phyloP scores from a whole-genome alignment of 2,113 vertebrate species.

The Rissa tridactyla region DNA sequence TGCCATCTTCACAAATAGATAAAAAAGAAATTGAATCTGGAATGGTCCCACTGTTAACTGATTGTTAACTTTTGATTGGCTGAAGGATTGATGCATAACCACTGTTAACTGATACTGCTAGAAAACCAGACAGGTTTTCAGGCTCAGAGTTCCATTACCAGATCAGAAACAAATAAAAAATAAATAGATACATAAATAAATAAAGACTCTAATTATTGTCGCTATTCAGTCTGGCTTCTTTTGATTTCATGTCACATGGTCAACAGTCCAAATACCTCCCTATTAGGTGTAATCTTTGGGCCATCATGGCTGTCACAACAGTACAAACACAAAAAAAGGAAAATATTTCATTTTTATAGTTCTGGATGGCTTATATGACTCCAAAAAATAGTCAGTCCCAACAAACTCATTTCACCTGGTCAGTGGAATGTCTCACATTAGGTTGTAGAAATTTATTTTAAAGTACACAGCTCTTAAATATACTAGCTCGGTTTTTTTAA shows the following conservation, averaged over 20 bases:
- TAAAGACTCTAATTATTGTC: not conserved
- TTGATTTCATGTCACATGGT: not conserved
- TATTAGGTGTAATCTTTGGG: not conserved
- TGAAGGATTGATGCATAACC: too few relatives aligned
- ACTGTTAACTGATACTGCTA: not conserved
- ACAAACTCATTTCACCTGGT: fast-evolving
- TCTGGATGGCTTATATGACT: not conserved
- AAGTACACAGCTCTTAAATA: not conserved
- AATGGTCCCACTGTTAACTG: not conserved
- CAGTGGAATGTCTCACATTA: not conserved
- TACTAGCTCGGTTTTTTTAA: fast-evolving
- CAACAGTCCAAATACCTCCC: not conserved
- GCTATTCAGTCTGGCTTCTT: not conserved
- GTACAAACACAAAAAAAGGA: not conserved
- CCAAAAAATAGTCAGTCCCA: not conserved
- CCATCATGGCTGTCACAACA: not conserved
- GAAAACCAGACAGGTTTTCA: not conserved
- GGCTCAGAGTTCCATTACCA: not conserved
- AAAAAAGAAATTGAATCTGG: not conserved
- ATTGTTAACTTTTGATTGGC: not conserved
- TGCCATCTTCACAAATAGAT: not conserved
- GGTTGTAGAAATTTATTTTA: not conserved
- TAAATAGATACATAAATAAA: not conserved
- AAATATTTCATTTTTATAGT: not conserved
- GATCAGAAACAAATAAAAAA: not conserved